Percentiles rank a stretch among this genome's conserved stretches.
phyloP scores from a whole-genome alignment of 2,113 vertebrate species.

The Hemibagrus wyckioides region DNA sequence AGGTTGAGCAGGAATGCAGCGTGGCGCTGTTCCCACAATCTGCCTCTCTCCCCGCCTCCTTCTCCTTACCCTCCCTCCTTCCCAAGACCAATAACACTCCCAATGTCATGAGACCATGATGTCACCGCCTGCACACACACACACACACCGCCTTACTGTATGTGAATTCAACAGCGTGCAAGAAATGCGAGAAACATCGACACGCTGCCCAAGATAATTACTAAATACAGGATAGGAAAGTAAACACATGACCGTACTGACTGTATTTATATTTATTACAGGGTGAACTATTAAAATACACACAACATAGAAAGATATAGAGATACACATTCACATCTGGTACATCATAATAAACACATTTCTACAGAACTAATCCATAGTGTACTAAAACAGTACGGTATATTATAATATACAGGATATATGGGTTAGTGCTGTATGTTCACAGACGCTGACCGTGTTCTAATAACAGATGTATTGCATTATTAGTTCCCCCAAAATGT shows the following conservation, averaged over 20 bases:
- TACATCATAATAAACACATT: neutral
- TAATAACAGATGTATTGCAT: neutral
- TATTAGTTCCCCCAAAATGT: neutral
- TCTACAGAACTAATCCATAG: neutral
- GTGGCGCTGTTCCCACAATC: slow-evolving; percentile 32
- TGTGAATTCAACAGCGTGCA: neutral
- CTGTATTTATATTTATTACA: neutral
- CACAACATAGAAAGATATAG: neutral
- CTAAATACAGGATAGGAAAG: neutral
- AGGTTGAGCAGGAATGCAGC: slow-evolving; percentile 47
- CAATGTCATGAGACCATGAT: slow-evolving; percentile 48
- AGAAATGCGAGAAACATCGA: neutral
- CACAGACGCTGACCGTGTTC: neutral
- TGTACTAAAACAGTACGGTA: neutral
- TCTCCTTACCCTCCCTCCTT: neutral
- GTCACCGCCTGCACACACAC: slow-evolving; percentile 34
- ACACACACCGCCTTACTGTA: slow-evolving; percentile 36
- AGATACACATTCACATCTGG: too few relatives aligned
- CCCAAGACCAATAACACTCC: slow-evolving; percentile 15
- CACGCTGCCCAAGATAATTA: neutral
- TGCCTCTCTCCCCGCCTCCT: slow-evolving; percentile 8
- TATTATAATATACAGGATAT: neutral
- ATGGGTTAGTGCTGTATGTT: neutral
- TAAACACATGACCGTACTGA: neutral
- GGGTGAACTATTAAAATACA: neutral